These are phyloP conservation scores for Fregata magnificens DNA, from an alignment of 2,113 vertebrate species.

Conservation along the genomic window DNA sequence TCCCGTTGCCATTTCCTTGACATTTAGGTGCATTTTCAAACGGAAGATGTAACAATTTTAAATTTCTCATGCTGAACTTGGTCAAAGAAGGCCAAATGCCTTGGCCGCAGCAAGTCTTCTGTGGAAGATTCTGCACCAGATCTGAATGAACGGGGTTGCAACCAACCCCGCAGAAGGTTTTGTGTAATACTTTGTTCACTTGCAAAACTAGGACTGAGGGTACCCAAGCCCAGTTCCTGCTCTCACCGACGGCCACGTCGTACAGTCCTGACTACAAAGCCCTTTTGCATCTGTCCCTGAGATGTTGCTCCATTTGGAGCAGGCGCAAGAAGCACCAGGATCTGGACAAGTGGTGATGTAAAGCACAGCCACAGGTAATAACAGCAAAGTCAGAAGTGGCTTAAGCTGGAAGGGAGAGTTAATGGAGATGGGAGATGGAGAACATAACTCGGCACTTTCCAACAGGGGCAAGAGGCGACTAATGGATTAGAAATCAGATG, in stretches of 20 bases:
- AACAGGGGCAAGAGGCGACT: background rate
- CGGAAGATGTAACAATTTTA: background rate
- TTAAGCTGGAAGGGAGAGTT: background rate
- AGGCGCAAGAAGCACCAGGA: background rate
- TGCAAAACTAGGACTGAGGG: background rate
- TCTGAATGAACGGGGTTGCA: background rate
- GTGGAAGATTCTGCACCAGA: background rate
- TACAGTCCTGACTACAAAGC: background rate
- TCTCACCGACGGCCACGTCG: rapidly evolving
- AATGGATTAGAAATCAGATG: background rate
- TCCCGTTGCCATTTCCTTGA: background rate
- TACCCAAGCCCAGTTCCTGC: background rate
- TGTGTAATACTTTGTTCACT: no score
- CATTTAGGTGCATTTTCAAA: background rate
- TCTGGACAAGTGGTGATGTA: rapidly evolving
- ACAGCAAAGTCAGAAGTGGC: background rate
- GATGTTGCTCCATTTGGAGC: background rate
- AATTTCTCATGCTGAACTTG: background rate
- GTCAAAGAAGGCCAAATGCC: background rate
- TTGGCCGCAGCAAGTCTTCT: background rate
- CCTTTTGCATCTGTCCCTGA: background rate
- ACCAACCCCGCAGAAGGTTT: rapidly evolving
- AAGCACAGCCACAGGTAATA: background rate
- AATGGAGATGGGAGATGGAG: background rate
- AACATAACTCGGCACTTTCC: background rate